phyloP scores from a whole-genome alignment of 2,113 vertebrate genomes.

The Cinclus mexicanus region DNA sequence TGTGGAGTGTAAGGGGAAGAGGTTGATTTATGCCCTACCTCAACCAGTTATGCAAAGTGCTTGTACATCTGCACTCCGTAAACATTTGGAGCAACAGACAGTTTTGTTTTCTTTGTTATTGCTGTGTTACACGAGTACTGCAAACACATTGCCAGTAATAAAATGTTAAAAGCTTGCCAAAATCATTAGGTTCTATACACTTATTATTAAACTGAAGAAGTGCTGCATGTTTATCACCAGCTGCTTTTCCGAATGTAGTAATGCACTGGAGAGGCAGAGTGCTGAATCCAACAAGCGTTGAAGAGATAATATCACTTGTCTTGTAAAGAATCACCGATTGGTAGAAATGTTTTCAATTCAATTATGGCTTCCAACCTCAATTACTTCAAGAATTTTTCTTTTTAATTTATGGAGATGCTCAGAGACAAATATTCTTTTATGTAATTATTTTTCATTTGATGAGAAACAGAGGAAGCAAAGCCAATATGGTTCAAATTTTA shows the following conservation, averaged over 20 bases:
- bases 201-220: constrained; percentile 36
- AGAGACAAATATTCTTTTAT: neutral
- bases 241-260: constrained; percentile 30
- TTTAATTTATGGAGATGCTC: constrained; percentile 31
- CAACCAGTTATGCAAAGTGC: neutral
- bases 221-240: constrained; percentile 40
- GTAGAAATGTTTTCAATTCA: constrained; percentile 19
- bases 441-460: constrained; percentile 39
- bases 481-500: neutral
- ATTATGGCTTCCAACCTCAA: constrained; percentile 31
- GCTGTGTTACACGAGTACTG: neutral
- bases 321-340: constrained; percentile 30
- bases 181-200: constrained; percentile 32
- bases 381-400: constrained; percentile 19
- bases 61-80: neutral
- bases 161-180: constrained; percentile 38
- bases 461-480: constrained; percentile 16
- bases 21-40: neutral
- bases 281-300: neutral
- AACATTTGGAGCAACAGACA: neutral
- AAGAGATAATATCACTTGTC: neutral
- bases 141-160: neutral
- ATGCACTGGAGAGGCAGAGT: neutral
- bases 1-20: neutral
- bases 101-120: constrained; percentile 23